These are phyloP conservation scores for Dicrurus megarhynchus DNA, from an alignment of 2,113 vertebrate species.

Conservation along the genomic window DNA sequence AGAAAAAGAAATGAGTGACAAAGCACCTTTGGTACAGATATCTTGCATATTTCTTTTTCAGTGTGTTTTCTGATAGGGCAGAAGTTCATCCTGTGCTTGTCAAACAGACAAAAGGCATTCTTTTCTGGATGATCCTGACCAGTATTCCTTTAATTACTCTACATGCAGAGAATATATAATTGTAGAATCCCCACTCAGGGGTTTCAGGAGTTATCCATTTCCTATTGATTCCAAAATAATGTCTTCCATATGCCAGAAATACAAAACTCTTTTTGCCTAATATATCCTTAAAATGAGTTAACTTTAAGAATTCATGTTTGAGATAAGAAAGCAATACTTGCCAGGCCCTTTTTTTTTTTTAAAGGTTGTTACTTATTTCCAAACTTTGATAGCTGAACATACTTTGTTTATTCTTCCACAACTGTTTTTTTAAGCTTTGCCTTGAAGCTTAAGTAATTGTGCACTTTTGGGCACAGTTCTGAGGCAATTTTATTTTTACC, in stretches of 20 bases:
- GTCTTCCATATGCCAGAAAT: background rate
- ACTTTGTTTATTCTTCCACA: background rate
- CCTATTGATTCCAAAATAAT: background rate
- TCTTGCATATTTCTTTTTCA: background rate
- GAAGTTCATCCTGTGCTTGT: background rate
- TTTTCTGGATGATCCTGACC: background rate
- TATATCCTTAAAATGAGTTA: background rate
- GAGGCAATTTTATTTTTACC: background rate
- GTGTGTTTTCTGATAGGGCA: background rate
- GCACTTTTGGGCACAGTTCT: background rate
- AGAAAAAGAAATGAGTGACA: background rate
- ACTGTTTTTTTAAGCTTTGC: background rate
- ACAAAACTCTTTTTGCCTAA: background rate
- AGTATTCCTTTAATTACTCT: background rate
- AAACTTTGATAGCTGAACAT: background rate
- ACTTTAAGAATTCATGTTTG: background rate
- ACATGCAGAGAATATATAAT: background rate
- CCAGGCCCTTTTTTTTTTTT: background rate
- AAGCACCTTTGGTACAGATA: background rate
- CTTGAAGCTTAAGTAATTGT: background rate
- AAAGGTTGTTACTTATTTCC: background rate
- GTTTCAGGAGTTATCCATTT: background rate
- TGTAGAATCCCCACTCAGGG: background rate
- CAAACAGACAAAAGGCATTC: background rate
- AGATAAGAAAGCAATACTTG: background rate